A percentile compares a stretch with the other conserved stretches of the same genome.
These are phyloP conservation scores for Cryptotis parvus DNA, from an alignment of 2,113 vertebrate genomes.

Conservation along the genomic window DNA sequence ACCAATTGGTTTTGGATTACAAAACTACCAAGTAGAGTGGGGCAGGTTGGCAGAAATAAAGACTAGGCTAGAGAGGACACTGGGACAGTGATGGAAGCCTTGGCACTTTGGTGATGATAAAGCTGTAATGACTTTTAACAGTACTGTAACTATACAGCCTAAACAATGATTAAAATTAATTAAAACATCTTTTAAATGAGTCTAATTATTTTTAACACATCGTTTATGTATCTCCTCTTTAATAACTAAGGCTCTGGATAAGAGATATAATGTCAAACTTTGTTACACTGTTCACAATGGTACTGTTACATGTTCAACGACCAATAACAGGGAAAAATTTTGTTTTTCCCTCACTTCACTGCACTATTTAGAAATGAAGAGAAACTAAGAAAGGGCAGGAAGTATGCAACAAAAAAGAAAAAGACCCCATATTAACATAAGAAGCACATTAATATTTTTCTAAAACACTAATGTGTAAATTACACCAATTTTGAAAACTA, in stretches of 20 bases:
- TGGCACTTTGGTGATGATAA: too few species aligned
- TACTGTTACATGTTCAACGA: not conserved
- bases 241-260: not conserved
- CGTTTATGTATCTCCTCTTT: not conserved
- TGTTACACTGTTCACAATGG: not conserved
- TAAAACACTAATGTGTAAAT: not conserved
- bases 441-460: not conserved
- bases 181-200: not conserved
- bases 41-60: too few species aligned
- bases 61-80: too few species aligned
- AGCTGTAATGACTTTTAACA: too few species aligned
- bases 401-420: not conserved
- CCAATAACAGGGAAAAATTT: slow-evolving; percentile 14
- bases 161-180: too few species aligned
- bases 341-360: slow-evolving; percentile 23
- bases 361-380: not conserved
- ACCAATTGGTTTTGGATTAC: too few species aligned
- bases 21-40: too few species aligned
- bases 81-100: too few species aligned
- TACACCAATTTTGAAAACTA: not conserved
- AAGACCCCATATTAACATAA: not conserved
- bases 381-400: not conserved
- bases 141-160: too few species aligned
- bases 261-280: not conserved
- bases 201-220: not conserved